Base-by-base conservation (phyloP, 1,140 invertebrate species). In the Brachionus asplanchnoidis region DNA sequence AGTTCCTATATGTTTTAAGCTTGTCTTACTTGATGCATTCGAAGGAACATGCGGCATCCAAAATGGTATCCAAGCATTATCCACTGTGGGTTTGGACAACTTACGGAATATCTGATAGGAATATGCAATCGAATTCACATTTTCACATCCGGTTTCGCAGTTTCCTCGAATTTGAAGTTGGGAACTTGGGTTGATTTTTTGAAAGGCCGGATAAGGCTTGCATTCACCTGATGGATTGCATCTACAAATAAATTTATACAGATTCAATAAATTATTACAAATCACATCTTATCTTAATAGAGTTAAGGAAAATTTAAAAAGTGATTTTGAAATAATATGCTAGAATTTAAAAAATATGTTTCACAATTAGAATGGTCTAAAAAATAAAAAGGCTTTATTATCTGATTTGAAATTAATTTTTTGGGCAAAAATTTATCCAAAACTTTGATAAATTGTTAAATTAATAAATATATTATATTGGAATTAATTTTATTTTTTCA, bases 131-230 rank as follows among this genome's bases (percentile, higher is more conserved):
- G 53, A 65, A 11, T 65, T 12, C 7, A 44, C 53, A 60, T 60
- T 28, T 20, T 82, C 79, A 40, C 79, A 82, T 23, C 79, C 79
- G 6, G 20, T 20, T n/a, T 60, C 36, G 17, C 79, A 82, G 32
- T 23, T n/a, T 14, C 53, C 79, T 26, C 17, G 20, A 12, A 82
- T 82, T 14, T 23, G 32, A 11, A 82, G 32, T 82, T 82, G 53
- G 9, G 79, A 82, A 46, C 53, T 65, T 20, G 79, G 79, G 14
- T 82, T 82, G 40, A 82, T 82, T 68, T 82, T 82, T 82, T 82
- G 79, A 68, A 65, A 82, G 12, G 73, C 9, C 4, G 73, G 73
- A 50, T 77, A 77, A 12, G 73, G 73, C 7, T 77, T 77, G 46
- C 73, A 77, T 28, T 50, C 44, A 26, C 73, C 44, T 14, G 44